phyloP scores from a whole-genome alignment of 92 coral and sea anemone species.

The Metridium senile region DNA sequence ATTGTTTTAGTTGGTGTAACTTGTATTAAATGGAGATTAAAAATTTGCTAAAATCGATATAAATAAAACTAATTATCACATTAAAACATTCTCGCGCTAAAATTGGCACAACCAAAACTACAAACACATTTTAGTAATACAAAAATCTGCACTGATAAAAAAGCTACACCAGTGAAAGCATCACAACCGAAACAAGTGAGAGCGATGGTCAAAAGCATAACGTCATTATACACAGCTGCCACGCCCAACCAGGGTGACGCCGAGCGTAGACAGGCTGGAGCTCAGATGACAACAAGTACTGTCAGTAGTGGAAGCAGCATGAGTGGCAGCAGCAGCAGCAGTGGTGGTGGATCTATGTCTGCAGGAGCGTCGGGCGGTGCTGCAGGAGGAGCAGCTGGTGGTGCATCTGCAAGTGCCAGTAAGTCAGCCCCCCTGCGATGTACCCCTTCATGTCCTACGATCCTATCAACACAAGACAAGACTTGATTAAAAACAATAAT shows the following conservation, averaged over 20 bases:
- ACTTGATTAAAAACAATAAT: not conserved
- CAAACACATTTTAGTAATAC: no score
- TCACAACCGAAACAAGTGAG: not conserved
- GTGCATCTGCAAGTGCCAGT: constrained; percentile 17
- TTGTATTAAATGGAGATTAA: no score
- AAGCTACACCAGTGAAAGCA: not conserved
- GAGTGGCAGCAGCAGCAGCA: constrained; percentile 20
- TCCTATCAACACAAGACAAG: not conserved
- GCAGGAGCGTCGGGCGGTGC: constrained; percentile 8
- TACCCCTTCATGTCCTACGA: no score
- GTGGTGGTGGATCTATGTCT: constrained; percentile 11
- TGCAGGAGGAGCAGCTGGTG: constrained; percentile 17
- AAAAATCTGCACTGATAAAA: not conserved
- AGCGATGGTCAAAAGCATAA: not conserved
- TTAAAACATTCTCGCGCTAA: no score
- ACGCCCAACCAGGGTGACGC: not conserved
- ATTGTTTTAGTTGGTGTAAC: no score
- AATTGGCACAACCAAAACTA: no score
- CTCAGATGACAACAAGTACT: constrained; percentile 23
- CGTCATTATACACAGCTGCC: not conserved
- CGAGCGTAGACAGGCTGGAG: constrained; percentile 17
- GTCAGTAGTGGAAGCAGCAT: constrained; percentile 20
- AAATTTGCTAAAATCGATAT: no score
- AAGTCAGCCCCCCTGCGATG: no score
- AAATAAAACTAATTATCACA: no score